Evolutionary conservation across 2,888 invertebrate species (phyloP), one percentile per base, ranked within the genome.

Genomic region (Drosophila longiperda): DNA sequence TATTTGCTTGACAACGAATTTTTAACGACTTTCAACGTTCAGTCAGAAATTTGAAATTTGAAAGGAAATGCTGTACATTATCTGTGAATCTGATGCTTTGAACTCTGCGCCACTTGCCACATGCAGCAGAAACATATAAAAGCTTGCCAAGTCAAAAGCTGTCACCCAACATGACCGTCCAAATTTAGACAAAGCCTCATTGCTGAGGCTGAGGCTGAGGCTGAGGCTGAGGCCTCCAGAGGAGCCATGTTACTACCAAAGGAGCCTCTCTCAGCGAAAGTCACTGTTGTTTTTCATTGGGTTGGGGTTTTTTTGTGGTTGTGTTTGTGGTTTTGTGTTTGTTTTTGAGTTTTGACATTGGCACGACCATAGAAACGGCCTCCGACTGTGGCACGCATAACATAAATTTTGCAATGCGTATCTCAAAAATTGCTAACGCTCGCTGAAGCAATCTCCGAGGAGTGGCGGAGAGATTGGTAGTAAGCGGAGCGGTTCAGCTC

Each of bases 341-440:
- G 42, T 26, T 60, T 20, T 52, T 74, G 63, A 64, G 59, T 72
- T 78, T 75, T 80, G 78, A 78, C 84, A 84, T 78, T 80, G 78
- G 59, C 60, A 71, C 64, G 74, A 73, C 68, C 67, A 72, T 69
- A 69, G 75, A 62, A 78, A 68, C 70, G 80, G 80, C 67, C 75
- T 77, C 78, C 77, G 73, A 70, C 76, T 70, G 79, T 71, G 87
- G 87, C 84, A 86, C 86, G 86, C 86, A 86, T 86, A 89, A 89
- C 89, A 87, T 87, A 87, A 87, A 87, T 87, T 87, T 80, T 80
- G 87, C 85, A 75, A 87, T 87, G 87, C 87, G 87, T 87, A 89
- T 87, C 85, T 87, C 87, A 87, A 87, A 87, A 84, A 85, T 87
- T 87, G 85, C 85, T 81, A 81, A 68, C 77, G 70, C 80, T 70